Base-by-base conservation (phyloP, 2,888 invertebrate species). In the Mystacides longicornis region DNA sequence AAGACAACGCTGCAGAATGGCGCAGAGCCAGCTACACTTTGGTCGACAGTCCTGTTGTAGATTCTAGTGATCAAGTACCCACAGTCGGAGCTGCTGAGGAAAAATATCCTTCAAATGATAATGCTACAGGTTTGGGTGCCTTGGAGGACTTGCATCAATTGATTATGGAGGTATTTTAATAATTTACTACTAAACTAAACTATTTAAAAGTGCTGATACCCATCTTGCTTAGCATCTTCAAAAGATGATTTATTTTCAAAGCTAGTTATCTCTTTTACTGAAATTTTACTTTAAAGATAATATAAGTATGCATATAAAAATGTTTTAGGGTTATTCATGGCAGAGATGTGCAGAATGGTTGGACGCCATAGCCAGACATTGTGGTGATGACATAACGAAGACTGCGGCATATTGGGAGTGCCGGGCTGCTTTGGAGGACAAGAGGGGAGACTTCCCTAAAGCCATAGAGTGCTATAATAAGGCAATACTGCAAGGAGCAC, bases 371-470 rank as follows among this genome's bases (percentile, higher is more conserved):
- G 55, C 55, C 3, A 68, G 75, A 1, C 68, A 71, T 1, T 69
- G 75, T 1, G 79, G 72, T 60, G 69, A 71, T 0, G 50, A 65
- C 0, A 71, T 78, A 0, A 70, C 71, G 0, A 67, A 73, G 2
- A 67, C 68, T 1, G 75, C 80, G 0, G 70, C 73, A 1, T 82
- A 81, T 64, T 82, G 82, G 82, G 81, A 82, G 65, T 81, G 81
- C 56, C 66, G 80, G 1, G 81, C 81, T 0, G 78, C 78, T 0
- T 65, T 82, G 0, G 81, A 81, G 64, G 79, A 81, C 64, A 61
- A 69, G 0, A 64, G 77, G 0, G 81, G 81, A 0, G 77, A 82
- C 64, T 66, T 81, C 37, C 72, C 75, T 0, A 71, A 73, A 11
- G 80, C 81, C 0, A 74, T 81, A n/a, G 74, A 79, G 57, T 81